Evolutionary conservation across 2,797 vertebrate species (phyloP).

Genomic region (Myotis vivesi): DNA sequence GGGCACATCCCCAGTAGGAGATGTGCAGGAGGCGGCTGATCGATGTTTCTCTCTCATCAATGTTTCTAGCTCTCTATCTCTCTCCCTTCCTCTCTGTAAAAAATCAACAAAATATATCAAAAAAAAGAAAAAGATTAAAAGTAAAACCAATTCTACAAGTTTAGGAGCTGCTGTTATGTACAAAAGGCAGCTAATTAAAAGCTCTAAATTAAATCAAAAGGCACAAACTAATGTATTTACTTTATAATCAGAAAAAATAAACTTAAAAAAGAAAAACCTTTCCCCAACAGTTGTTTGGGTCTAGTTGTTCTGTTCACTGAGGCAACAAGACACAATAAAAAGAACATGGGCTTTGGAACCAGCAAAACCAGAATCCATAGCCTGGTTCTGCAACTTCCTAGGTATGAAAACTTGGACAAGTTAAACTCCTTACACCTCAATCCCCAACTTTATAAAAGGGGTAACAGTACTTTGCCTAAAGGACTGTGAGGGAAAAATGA

Average conservation of each 20-base stretch:
- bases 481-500: neutral
- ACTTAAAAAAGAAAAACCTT: neutral
- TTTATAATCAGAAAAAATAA: neutral
- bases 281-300: neutral
- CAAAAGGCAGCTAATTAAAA: conserved; percentile 16
- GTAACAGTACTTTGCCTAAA: conserved; percentile 15
- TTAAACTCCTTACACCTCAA: neutral
- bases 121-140: neutral
- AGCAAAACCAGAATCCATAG: neutral
- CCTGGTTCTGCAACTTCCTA: neutral
- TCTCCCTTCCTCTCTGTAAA: too few species aligned
- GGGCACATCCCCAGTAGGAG: too few species aligned
- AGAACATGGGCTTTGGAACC: conserved; percentile 12
- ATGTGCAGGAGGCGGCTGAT: too few species aligned
- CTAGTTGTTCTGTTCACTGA: neutral
- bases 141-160: neutral
- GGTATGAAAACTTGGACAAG: neutral
- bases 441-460: neutral
- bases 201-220: conserved; percentile 17
- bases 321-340: conserved; percentile 3
- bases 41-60: too few species aligned
- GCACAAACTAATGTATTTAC: neutral
- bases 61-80: too few species aligned
- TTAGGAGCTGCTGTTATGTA: neutral
- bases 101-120: too few species aligned